Evolutionary conservation across 2,888 invertebrate species (phyloP).

Genomic region (Octodonta nipae): DNA sequence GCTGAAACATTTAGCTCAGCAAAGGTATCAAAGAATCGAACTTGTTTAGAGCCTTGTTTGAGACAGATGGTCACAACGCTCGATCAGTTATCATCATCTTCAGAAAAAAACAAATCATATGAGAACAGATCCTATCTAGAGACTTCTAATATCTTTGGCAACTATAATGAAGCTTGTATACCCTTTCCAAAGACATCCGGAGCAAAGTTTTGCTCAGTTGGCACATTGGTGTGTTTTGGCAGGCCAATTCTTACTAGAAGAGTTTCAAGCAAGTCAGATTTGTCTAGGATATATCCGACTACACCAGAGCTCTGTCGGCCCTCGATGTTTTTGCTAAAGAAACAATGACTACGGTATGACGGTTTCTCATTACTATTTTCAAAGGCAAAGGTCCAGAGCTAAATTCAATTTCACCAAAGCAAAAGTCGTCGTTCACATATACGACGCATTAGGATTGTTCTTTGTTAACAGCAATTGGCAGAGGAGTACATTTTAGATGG

Average conservation of each 20-base stretch:
- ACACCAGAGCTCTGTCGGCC: conserved; percentile 70
- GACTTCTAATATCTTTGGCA: conserved; percentile 28
- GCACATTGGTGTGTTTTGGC: conserved; percentile 74
- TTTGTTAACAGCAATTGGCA: conserved; percentile 67
- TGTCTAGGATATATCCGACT: conserved; percentile 26
- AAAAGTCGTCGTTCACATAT: conserved; percentile 54
- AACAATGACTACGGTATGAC: conserved; percentile 38
- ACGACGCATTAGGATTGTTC: conserved; percentile 61
- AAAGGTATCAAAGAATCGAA: conserved; percentile 73
- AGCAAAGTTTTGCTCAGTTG: conserved; percentile 80
- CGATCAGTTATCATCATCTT: conserved; percentile 46
- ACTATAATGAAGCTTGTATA: conserved; percentile 61
- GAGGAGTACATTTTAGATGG: conserved; percentile 62
- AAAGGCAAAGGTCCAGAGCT: conserved; percentile 29
- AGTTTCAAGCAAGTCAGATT: conserved; percentile 56
- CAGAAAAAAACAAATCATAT: conserved; percentile 35
- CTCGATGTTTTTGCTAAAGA: conserved; percentile 40
- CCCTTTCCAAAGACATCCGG: conserved; percentile 91
- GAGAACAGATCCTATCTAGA: conserved; percentile 21
- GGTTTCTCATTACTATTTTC: conserved; percentile 70
- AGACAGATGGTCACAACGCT: conserved; percentile 53
- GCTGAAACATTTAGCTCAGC: conserved; percentile 65
- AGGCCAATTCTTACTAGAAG: conserved; percentile 52
- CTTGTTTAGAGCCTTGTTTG: conserved; percentile 79
- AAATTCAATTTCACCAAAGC: conserved; percentile 31